Evolutionary conservation across 2,888 invertebrate genomes (phyloP), one percentile per base, ranked within the genome.

Genomic region (Monopis laevigella): DNA sequence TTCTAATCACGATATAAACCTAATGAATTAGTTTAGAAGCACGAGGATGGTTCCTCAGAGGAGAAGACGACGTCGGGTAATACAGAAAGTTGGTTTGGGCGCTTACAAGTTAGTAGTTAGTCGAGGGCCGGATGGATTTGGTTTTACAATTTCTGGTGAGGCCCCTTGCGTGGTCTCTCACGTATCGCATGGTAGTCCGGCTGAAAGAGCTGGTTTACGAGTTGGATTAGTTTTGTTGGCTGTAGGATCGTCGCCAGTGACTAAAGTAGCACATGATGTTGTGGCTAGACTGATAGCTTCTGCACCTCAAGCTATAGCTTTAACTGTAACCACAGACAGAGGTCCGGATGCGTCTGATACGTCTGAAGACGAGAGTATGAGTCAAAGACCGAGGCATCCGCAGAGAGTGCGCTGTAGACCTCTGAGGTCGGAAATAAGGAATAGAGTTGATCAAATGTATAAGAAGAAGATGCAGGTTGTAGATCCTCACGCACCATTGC

Each of bases 61-160:
- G 41, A 61, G 78, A 46, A 65, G 78, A 58, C 66, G 78, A 46
- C 69, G 78, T 32, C 60, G 78, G 30, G 71, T 69, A 30, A 71
- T 63, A 35, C 51, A 18, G n/a, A 24, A 74, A 43, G 61, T 63
- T 12, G 61, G 74, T 48, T 69, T 67, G 44, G 88, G 91, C 26
- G 88, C 92, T 47, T 85, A 92, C 48, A 88, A 90, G 21, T 91
- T 96, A 41, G 93, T 96, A 56, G 88, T 97, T 29, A 84, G 87
- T 6, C 84, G 96, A 47, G 95, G 96, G 2, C 84, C 87, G 45
- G 92, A 91, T 47, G 95, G 96, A 2, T 98, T 95, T 64, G 97
- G 98, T n/a, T 98, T 98, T 63, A 98, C 97, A 14, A 96, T 98
- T 59, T 96, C 96, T 2, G 97, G 97, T 2, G 96, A 98, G 65